phyloP scores from a whole-genome alignment of 1,140 invertebrate species.

The Leguminivora glycinivorella region DNA sequence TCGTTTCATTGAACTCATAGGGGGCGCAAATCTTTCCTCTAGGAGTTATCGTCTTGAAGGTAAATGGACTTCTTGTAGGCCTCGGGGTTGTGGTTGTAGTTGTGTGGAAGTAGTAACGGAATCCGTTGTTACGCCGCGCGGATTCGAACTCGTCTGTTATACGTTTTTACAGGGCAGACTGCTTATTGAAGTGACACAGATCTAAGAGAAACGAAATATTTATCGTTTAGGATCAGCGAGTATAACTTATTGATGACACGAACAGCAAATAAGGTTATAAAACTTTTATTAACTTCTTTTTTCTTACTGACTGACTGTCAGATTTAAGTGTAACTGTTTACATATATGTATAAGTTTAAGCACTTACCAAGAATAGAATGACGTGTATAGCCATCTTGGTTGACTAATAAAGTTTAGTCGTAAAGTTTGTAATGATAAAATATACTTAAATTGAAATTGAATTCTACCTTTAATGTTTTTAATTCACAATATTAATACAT shows the following conservation, averaged over 20 bases:
- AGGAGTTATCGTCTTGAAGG: neutral
- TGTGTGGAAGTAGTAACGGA: neutral
- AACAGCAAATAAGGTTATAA: no score
- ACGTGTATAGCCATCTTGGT: neutral
- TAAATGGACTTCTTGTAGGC: neutral
- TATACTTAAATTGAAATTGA: neutral
- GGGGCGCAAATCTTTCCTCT: conserved; percentile 3
- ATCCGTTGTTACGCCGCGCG: neutral
- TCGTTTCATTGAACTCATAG: neutral
- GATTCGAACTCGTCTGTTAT: neutral
- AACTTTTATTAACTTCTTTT: no score
- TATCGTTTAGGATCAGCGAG: no score
- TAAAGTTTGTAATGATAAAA: neutral
- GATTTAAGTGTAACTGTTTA: no score
- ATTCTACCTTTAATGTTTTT: no score
- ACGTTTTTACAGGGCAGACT: neutral
- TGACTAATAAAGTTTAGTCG: neutral
- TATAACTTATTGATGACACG: no score
- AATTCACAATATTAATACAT: no score
- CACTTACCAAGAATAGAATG: neutral
- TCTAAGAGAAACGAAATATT: neutral
- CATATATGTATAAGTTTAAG: no score
- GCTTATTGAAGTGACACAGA: neutral
- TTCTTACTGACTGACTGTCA: no score
- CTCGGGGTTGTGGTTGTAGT: neutral